A percentile compares a stretch with the other conserved stretches of the same genome.
phyloP scores from a whole-genome alignment of 2,113 vertebrate genomes.

The Phoxinus phoxinus region DNA sequence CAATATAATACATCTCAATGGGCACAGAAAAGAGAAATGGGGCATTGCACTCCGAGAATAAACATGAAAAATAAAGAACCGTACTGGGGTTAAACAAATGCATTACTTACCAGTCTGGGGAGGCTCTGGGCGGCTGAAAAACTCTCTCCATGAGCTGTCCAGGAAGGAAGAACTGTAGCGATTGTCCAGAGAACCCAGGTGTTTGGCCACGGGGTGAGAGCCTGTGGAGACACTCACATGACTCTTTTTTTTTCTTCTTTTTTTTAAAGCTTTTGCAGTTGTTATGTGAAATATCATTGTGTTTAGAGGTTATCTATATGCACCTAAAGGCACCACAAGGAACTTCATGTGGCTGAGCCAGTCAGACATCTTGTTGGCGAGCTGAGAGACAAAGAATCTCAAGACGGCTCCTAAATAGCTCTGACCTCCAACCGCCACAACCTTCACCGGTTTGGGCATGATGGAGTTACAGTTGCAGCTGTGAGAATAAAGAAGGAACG shows the following conservation, averaged over 20 bases:
- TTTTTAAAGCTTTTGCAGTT: neutral
- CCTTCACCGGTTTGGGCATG: constrained; percentile 87
- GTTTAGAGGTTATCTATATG: constrained; percentile 37
- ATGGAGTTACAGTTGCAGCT: constrained; percentile 92
- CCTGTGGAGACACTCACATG: constrained; percentile 63
- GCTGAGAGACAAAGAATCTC: constrained; percentile 87
- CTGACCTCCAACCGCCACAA: constrained; percentile 85
- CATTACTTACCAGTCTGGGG: constrained; percentile 69
- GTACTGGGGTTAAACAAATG: neutral
- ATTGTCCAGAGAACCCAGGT: constrained; percentile 77
- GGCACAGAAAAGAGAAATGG: neutral
- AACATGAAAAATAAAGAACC: neutral
- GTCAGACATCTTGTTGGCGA: constrained; percentile 88
- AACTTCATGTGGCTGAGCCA: constrained; percentile 90
- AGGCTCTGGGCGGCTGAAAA: constrained; percentile 77
- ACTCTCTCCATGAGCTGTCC: constrained; percentile 79
- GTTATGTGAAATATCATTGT: neutral
- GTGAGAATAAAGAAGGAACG: neutral
- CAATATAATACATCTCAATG: neutral
- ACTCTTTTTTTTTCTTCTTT: neutral
- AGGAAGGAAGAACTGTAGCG: constrained; percentile 78
- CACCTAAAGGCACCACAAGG: constrained; percentile 88
- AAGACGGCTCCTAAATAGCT: constrained; percentile 88
- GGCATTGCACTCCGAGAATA: neutral
- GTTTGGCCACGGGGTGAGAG: constrained; percentile 81